Evolutionary conservation across 2,113 vertebrate genomes (phyloP).

Genomic region (Xiphophorus hellerii): DNA sequence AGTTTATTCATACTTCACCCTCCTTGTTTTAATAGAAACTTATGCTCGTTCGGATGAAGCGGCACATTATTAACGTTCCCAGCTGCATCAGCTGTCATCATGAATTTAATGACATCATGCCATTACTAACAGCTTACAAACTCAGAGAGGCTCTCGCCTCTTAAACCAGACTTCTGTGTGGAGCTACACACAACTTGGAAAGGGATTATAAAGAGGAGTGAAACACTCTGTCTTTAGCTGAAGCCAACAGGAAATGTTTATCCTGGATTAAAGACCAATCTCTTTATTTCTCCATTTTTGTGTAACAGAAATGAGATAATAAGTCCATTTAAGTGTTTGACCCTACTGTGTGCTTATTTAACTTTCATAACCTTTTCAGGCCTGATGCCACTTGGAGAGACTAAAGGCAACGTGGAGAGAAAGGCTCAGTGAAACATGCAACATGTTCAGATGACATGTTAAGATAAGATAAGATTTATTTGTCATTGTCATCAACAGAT

Average conservation of each 20-base stretch:
- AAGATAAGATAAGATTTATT: no score
- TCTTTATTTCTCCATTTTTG: not conserved
- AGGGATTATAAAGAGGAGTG: slow-evolving; percentile 13
- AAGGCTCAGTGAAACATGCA: not conserved
- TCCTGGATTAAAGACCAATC: slow-evolving; percentile 15
- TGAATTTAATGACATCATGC: slow-evolving; percentile 30
- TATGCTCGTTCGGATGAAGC: slow-evolving; percentile 3
- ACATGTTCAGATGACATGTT: not conserved
- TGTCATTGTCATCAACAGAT: no score
- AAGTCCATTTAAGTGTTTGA: not conserved
- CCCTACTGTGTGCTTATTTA: not conserved
- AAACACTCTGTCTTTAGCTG: slow-evolving; percentile 22
- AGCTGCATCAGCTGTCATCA: slow-evolving; percentile 30
- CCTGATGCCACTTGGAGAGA: not conserved
- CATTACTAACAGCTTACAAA: slow-evolving; percentile 1
- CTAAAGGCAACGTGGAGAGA: not conserved
- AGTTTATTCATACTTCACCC: slow-evolving; percentile 21
- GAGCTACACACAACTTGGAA: not conserved
- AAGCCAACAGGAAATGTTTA: slow-evolving; percentile 4
- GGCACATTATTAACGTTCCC: slow-evolving; percentile 25
- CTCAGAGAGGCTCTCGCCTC: not conserved
- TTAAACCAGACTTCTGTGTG: not conserved
- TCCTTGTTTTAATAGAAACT: not conserved
- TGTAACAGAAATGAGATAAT: not conserved
- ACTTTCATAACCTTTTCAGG: not conserved